These are phyloP conservation scores for Rhincodon typus DNA, from an alignment of 2,797 vertebrate species.

Conservation along the genomic window DNA sequence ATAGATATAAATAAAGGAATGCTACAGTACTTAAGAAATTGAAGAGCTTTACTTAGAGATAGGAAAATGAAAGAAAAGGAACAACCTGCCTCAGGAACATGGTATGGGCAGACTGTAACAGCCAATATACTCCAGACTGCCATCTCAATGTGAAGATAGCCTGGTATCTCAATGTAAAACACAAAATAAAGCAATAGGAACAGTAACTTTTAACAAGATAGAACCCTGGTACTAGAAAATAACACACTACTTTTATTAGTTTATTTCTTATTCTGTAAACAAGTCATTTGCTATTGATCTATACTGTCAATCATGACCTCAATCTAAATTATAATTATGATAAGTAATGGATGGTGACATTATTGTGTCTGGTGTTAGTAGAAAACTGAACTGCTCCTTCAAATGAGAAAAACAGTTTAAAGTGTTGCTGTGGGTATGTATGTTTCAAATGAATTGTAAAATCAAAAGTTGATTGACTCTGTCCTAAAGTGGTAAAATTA, in stretches of 20 bases:
- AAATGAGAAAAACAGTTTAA: not conserved
- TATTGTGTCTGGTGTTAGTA: not conserved
- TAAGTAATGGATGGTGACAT: not conserved
- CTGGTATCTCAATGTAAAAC: no score
- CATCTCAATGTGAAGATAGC: no score
- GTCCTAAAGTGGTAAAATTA: not conserved
- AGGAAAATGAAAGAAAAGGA: no score
- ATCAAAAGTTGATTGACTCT: not conserved
- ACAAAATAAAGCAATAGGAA: no score
- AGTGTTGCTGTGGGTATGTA: not conserved
- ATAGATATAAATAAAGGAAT: no score
- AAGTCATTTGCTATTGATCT: not conserved
- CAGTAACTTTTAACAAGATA: not conserved
- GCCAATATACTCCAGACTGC: no score
- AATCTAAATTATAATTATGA: conserved; percentile 1
- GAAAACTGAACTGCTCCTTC: not conserved
- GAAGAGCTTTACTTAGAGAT: no score
- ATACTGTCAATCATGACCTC: not conserved
- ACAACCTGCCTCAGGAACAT: no score
- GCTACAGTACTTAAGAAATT: no score
- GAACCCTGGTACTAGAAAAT: not conserved
- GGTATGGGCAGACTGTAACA: no score
- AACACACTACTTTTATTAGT: not conserved
- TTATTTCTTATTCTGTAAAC: not conserved
- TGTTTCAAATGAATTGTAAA: conserved; percentile 2